Evolutionary conservation across 1,140 invertebrate species (phyloP).

Genomic region (Samia ricini): DNA sequence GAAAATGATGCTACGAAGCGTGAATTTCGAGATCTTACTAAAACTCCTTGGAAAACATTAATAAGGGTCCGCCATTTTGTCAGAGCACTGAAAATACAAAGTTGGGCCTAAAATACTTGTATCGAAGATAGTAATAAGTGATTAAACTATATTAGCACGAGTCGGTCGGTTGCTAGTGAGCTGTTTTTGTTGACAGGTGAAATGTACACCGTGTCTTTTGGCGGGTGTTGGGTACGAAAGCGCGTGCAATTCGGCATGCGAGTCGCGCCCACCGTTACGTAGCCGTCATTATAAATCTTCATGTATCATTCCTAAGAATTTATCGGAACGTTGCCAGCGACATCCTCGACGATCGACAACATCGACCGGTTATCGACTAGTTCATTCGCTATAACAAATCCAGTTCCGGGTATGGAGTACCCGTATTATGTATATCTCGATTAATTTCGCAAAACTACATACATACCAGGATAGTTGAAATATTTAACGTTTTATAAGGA

Average conservation of each 20-base stretch:
- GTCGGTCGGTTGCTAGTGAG: background rate
- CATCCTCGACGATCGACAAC: constrained; percentile 32
- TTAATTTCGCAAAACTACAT: background rate
- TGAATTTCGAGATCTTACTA: too few species aligned
- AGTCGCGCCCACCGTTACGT: constrained; percentile 36
- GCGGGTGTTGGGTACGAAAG: constrained; percentile 30
- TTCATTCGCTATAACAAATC: constrained; percentile 20
- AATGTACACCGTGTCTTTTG: constrained; percentile 2
- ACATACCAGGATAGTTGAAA: background rate
- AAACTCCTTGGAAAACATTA: too few species aligned
- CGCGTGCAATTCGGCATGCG: constrained; percentile 32
- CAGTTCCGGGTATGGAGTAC: constrained; percentile 23
- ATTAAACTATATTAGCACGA: background rate
- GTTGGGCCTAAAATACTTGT: too few species aligned
- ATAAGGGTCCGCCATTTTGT: too few species aligned
- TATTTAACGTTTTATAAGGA: background rate
- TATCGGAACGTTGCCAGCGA: constrained; percentile 41
- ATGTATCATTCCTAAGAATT: constrained; percentile 34
- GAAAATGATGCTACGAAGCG: too few species aligned
- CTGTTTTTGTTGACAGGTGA: background rate
- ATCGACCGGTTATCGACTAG: constrained; percentile 35
- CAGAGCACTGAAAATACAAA: too few species aligned
- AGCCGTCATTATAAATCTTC: constrained; percentile 37
- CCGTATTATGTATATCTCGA: constrained; percentile 23
- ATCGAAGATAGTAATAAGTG: background rate